A percentile compares a stretch with the other conserved stretches of the same genome.
These are phyloP conservation scores for Thaumetopoea pityocampa DNA, from an alignment of 1,140 invertebrate species.

Conservation along the genomic window DNA sequence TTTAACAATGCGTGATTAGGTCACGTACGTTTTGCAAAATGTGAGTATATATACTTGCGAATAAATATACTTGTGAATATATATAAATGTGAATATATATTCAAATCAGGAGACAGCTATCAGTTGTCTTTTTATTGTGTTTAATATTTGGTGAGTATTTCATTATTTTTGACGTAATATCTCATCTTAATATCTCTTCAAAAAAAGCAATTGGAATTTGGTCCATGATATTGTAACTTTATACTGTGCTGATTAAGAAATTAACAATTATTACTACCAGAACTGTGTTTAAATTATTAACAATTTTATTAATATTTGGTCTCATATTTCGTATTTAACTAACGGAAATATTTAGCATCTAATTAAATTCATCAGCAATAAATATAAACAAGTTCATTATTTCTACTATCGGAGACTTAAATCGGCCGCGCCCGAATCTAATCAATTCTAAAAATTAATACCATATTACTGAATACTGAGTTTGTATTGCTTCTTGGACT, in stretches of 20 bases:
- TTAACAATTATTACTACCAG: constrained; percentile 2
- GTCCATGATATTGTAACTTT: constrained; percentile 11
- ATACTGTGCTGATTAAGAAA: background rate
- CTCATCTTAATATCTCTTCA: no score
- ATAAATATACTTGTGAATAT: no score
- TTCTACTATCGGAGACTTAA: constrained; percentile 14
- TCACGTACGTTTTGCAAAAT: constrained; percentile 24
- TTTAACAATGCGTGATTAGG: constrained; percentile 23
- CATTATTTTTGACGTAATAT: no score
- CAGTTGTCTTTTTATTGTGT: no score
- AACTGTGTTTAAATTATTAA: constrained; percentile 9
- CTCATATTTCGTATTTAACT: constrained; percentile 10
- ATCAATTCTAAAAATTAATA: no score
- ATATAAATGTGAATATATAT: no score
- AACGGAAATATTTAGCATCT: constrained; percentile 15
- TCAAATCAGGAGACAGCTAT: no score
- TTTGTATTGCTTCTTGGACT: no score
- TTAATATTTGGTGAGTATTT: no score
- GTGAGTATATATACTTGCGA: constrained; percentile 11
- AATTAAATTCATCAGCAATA: constrained; percentile 20
- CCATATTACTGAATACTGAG: no score
- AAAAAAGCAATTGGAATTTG: no score
- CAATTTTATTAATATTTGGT: constrained; percentile 16
- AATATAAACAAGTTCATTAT: constrained; percentile 17
- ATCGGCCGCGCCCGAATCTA: constrained; percentile 12